Evolutionary conservation across 2,113 vertebrate species (phyloP).

Genomic region (Erythrolamprus reginae): DNA sequence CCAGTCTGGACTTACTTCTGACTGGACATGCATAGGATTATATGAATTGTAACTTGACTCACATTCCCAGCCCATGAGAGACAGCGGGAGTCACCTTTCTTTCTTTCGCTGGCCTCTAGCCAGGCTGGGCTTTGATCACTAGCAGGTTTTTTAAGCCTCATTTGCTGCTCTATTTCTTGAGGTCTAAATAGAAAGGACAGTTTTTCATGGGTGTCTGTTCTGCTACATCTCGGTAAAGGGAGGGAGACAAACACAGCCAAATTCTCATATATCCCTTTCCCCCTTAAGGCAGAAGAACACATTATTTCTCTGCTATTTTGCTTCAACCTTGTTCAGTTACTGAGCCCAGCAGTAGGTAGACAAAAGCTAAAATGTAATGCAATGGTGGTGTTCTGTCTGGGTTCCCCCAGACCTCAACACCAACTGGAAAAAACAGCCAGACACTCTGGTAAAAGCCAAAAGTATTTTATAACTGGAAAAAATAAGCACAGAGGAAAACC

Average conservation of each 20-base stretch:
- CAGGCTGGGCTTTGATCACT: not conserved
- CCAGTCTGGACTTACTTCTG: not conserved
- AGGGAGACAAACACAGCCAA: not conserved
- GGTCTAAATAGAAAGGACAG: not conserved
- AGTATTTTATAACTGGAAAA: too few species aligned
- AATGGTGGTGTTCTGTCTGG: too few species aligned
- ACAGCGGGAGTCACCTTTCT: constrained; percentile 6
- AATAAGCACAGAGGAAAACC: too few species aligned
- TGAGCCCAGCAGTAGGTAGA: not conserved
- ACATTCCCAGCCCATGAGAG: not conserved
- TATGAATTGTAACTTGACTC: constrained; percentile 11
- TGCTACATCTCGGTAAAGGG: not conserved
- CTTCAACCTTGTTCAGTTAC: not conserved
- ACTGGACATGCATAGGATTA: not conserved
- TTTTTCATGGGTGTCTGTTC: not conserved
- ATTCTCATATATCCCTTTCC: too few species aligned
- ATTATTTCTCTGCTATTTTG: not conserved
- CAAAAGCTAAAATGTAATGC: not conserved
- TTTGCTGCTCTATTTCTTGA: not conserved
- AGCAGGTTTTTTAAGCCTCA: not conserved
- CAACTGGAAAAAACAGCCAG: too few species aligned
- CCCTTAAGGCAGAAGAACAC: not conserved
- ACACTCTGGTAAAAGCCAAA: too few species aligned
- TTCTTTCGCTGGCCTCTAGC: not conserved
- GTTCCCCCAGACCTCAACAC: too few species aligned